Percentiles rank a stretch among this genome's conserved stretches.
phyloP scores from a whole-genome alignment of 2,113 vertebrate species.

The human region GRCh38 chr12:89462501-89463000 shows the following conservation, averaged over 20 bases:
- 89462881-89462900: neutral
- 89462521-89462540: too few species aligned
- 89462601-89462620: neutral
- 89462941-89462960: neutral
- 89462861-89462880: neutral
- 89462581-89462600: neutral
- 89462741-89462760: neutral
- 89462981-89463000: neutral
- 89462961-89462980: neutral
- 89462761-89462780: neutral
- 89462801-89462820: neutral
- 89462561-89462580: neutral
- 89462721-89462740: neutral
- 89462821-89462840: neutral
- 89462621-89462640: neutral
- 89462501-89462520: neutral
- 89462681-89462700: neutral
- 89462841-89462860: neutral
- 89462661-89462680: neutral
- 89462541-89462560: neutral
- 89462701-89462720: neutral
- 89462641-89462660: neutral
- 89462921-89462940: neutral
- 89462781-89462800: neutral
- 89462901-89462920: slow-evolving; percentile 17